Conservation (phyloP, 2,797 vertebrate genomes). For the Siniperca scherzeri region DNA sequence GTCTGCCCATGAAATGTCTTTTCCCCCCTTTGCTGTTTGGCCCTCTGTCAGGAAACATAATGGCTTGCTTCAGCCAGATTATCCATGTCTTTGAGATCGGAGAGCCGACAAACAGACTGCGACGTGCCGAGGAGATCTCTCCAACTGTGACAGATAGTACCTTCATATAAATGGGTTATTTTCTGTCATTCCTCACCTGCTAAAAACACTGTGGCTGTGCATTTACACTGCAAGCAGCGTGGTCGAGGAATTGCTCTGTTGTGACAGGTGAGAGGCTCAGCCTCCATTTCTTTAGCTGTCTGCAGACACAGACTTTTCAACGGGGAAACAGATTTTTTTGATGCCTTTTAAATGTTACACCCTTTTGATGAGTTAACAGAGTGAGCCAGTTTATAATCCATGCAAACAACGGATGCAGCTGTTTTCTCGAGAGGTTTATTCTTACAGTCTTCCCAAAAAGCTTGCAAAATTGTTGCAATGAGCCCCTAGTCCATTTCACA, state of each 20-base stretch:
- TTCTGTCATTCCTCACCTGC: constrained; percentile 18
- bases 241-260: constrained; percentile 15
- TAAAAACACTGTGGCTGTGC: constrained; percentile 3
- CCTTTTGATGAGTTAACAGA: neutral
- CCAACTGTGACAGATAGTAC: constrained; percentile 22
- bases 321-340: neutral
- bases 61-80: constrained; percentile 65
- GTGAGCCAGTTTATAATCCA: neutral
- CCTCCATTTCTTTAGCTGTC: neutral
- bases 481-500: neutral
- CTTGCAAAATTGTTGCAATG: neutral
- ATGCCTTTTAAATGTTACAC: neutral
- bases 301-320: constrained; percentile 6
- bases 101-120: constrained; percentile 39
- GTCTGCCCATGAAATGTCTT: constrained; percentile 57
- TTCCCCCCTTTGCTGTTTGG: constrained; percentile 37
- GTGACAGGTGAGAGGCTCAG: constrained; percentile 21
- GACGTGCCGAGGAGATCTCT: constrained; percentile 11
- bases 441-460: neutral
- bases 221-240: neutral
- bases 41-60: constrained; percentile 65
- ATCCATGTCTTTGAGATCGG: constrained; percentile 55
- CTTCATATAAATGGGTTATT: constrained; percentile 22
- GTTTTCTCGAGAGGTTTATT: neutral
- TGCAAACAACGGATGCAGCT: neutral